Evolutionary conservation across 2,113 vertebrate species (phyloP), one percentile per base, ranked within the genome.

Genomic region (Calypte anna): DNA sequence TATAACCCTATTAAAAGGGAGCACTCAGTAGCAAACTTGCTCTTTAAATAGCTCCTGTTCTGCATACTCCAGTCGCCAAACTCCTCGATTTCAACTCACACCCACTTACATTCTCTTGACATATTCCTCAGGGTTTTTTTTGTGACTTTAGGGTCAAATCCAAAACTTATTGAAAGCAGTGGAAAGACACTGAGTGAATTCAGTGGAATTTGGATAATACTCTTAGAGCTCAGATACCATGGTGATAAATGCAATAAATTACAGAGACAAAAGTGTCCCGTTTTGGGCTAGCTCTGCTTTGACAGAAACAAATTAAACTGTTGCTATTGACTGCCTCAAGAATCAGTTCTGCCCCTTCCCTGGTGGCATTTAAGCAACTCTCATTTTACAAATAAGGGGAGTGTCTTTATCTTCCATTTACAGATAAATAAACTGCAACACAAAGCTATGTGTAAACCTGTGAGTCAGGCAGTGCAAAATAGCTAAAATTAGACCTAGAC

Each of bases 21-120:
- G 89, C 79, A 55, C 86, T 93, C 66, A 16, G 94, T 88, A 96
- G 95, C 94, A 82, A 90, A 68, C 53, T 89, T 3, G 7, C 58
- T 86, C 96, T 97, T 97, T 96, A 97, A 96, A 97, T 97, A 97
- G 97, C 96, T 95, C 95, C 95, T 94, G 90, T 96, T 97, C 96
- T 96, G 94, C 88, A 91, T 93, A 76, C 78, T 91, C 90, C 91
- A 12, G 67, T 73, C 94, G 94, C 86, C 82, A 88, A 92, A 94
- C 94, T 93, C 94, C 82, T 95, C 94, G 88, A 69, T 95, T 97
- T 97, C 94, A 97, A 24, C 94, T 97, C 94, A 97, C 96, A 97
- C 94, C 95, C 95, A 97, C 96, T 97, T 96, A 97, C 91, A 96
- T 97, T 97, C 94, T 91, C 96, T 94, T 91, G 93, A 96, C 94